phyloP scores from a whole-genome alignment of 2,888 invertebrate species.

The Eremobia ochroleuca region DNA sequence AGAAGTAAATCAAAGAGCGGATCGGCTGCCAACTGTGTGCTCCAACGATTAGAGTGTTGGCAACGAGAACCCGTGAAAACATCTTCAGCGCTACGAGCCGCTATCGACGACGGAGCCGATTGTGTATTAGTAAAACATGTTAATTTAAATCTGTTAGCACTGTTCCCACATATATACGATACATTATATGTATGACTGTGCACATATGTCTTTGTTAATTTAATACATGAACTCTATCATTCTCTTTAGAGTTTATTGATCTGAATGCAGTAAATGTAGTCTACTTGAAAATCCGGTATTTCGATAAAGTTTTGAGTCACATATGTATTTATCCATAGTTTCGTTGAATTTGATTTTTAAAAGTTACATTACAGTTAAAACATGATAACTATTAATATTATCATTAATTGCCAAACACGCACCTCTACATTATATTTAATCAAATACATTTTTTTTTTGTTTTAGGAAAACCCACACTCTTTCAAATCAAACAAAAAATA shows the following conservation, averaged over 20 bases:
- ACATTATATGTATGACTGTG: conserved; percentile 10
- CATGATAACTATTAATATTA: neutral
- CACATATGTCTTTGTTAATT: conserved; percentile 30
- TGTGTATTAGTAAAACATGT: conserved; percentile 75
- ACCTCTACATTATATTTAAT: conserved; percentile 16
- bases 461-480: conserved; percentile 22
- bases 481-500: conserved; percentile 24
- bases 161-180: conserved; percentile 34
- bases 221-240: neutral
- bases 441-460: conserved; percentile 3
- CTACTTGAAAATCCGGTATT: conserved; percentile 11
- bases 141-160: conserved; percentile 77
- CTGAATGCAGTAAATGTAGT: conserved; percentile 15
- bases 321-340: neutral
- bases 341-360: neutral
- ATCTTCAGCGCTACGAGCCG: conserved; percentile 77
- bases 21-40: conserved; percentile 84
- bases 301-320: neutral
- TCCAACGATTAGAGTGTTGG: conserved; percentile 84
- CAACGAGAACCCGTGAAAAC: conserved; percentile 79
- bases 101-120: conserved; percentile 75
- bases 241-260: conserved; percentile 11
- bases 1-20: conserved; percentile 87
- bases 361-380: neutral
- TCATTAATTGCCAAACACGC: conserved; percentile 12